A percentile compares a stretch with the other conserved stretches of the same genome.
Evolutionary conservation across 2,888 invertebrate species (phyloP).

Genomic region (Mimachlamys varia): DNA sequence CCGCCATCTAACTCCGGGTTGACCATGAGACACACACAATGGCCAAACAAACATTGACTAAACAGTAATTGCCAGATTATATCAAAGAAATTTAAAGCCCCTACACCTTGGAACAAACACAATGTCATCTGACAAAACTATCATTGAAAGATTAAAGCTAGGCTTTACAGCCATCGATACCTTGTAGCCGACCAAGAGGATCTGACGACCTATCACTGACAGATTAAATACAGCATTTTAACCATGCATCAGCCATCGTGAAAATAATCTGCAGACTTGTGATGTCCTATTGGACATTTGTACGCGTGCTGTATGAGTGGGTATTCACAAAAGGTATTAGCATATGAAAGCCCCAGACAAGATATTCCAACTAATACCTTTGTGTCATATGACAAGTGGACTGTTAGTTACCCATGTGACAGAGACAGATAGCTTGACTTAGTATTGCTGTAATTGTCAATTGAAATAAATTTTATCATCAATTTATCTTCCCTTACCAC

Average conservation of each 20-base stretch:
- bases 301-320: constrained; percentile 22
- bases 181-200: not conserved
- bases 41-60: constrained; percentile 26
- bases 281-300: constrained; percentile 21
- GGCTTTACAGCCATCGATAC: constrained; percentile 11
- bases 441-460: not conserved
- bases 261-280: not conserved
- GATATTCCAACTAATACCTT: constrained; percentile 24
- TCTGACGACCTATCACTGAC: constrained; percentile 21
- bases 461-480: constrained; percentile 28
- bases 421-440: not conserved
- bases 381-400: not conserved
- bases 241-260: constrained; percentile 20
- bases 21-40: constrained; percentile 25
- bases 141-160: not conserved
- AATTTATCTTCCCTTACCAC: not conserved
- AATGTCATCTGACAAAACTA: constrained; percentile 31
- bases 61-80: constrained; percentile 28
- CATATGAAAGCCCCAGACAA: constrained; percentile 31
- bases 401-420: constrained; percentile 36
- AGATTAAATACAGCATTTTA: constrained; percentile 22
- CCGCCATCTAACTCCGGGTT: not conserved
- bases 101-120: constrained; percentile 36
- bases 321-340: constrained; percentile 26
- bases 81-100: constrained; percentile 34